Percentiles rank a stretch among this genome's conserved stretches.
Evolutionary conservation across 1,140 invertebrate species (phyloP).

Genomic region (Bombus affinis): DNA sequence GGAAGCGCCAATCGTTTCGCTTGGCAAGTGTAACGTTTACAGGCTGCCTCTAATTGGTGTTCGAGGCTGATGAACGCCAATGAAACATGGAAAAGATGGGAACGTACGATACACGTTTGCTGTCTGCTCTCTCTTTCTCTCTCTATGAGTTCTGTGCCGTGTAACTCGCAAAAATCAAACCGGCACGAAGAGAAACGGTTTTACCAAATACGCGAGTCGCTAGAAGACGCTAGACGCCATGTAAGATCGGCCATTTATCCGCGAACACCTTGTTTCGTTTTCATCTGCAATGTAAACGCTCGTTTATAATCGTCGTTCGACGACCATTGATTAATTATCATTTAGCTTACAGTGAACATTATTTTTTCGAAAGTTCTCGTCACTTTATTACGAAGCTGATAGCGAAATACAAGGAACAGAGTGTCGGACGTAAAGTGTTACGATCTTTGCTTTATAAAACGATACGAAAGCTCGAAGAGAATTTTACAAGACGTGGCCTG

Average conservation of each 20-base stretch:
- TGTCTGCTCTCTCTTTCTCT: not conserved
- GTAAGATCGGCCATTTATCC: not conserved
- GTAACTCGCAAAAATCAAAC: not conserved
- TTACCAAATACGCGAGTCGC: not conserved
- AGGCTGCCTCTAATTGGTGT: constrained; percentile 67
- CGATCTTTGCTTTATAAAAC: not conserved
- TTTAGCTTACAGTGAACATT: not conserved
- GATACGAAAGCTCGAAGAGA: not conserved
- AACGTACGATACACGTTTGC: constrained; percentile 30
- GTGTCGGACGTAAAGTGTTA: not conserved
- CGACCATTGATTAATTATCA: not conserved
- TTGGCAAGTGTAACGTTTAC: constrained; percentile 68
- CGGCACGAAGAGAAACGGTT: not conserved
- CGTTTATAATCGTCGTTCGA: not conserved
- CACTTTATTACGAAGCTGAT: not conserved
- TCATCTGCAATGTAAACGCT: not conserved
- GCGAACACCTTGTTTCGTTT: not conserved
- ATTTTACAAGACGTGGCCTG: not conserved
- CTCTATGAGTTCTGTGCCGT: not conserved
- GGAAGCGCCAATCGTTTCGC: constrained; percentile 68
- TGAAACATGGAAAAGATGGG: constrained; percentile 57
- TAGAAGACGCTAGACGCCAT: not conserved
- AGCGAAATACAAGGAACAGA: not conserved
- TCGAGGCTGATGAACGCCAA: constrained; percentile 67
- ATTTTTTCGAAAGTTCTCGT: not conserved